A percentile compares a stretch with the other conserved stretches of the same genome.
These are phyloP conservation scores for Temnothorax rugatulus DNA, from an alignment of 2,888 invertebrate genomes.

Conservation along the genomic window DNA sequence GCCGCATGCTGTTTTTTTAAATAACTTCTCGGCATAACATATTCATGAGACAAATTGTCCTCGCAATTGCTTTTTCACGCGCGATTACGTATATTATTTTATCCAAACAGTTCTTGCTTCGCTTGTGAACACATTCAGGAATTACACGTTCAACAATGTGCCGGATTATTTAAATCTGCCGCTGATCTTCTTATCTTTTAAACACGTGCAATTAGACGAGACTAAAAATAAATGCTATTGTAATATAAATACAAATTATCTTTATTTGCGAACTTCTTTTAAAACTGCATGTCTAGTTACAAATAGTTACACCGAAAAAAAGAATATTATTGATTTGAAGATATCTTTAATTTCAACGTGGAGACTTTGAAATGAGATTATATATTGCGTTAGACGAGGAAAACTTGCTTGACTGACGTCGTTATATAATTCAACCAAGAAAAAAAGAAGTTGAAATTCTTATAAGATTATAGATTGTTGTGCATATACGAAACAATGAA, in stretches of 20 bases:
- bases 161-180: neutral
- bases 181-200: neutral
- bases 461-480: too few relatives aligned
- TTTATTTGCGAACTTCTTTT: neutral
- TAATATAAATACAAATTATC: neutral
- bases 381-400: too few relatives aligned
- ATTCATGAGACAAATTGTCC: constrained; percentile 31
- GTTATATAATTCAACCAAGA: too few relatives aligned
- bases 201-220: neutral
- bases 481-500: too few relatives aligned
- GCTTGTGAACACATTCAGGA: neutral
- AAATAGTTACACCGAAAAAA: too few relatives aligned
- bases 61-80: constrained; percentile 6
- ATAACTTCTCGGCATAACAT: constrained; percentile 13
- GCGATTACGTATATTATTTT: neutral
- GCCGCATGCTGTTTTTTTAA: constrained; percentile 18
- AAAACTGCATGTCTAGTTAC: neutral
- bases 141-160: constrained; percentile 1
- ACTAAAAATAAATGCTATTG: neutral
- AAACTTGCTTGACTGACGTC: too few relatives aligned
- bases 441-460: too few relatives aligned
- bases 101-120: constrained; percentile 6
- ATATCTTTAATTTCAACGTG: too few relatives aligned
- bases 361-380: too few relatives aligned
- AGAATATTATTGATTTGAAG: too few relatives aligned